Evolutionary conservation across 2,113 vertebrate genomes (phyloP), one percentile per base, ranked within the genome.

Genomic region (Dipodomys ordii): DNA sequence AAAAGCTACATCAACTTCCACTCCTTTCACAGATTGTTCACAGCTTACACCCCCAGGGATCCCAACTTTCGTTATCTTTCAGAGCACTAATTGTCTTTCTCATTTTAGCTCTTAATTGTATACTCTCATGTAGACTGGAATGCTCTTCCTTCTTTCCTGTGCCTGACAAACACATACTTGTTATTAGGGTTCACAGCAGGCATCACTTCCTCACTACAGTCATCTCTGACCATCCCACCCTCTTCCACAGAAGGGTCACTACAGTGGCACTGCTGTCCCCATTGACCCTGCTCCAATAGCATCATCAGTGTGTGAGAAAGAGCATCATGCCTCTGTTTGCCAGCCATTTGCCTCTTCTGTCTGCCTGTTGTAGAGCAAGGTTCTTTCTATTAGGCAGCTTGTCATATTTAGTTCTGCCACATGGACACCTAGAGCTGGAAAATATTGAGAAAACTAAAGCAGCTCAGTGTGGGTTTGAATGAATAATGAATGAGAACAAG

Each of bases 61-160:
- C 18, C 72, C 35, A 76, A 28, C 19, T 76, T 94, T 72, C 72
- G 53, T 62, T 74, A 53, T 89, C 18, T 88, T 64, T 35, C 10
- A 13, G 73, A 73, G 23, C 3, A 16, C 11, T 64, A n/a, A 84
- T 74, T n/a, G 25, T 73, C 69, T 93, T 78, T 74, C n/a, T 87
- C 46, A 44, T 44, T 87, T 88, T 81, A 93, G 30, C 35, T 84
- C 78, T 93, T 90, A 73, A 69, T 82, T 93, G 39, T 46, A 80
- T 30, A 46, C 62, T 13, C 30, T 27, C 30, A 64, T 6, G 2
- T 13, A 88, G n/a, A 30, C 18, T 92, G 23, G 44, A 32, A 74
- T 23, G 30, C 1, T n/a, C 53, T 71, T 90, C 18, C 76, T 67
- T 88, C 3, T 88, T 35, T 78, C 1, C 25, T 74, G 67, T 69